Evolutionary conservation across 92 coral and sea anemone genomes (phyloP), one percentile per base, ranked within the genome.

Genomic region (Porites evermanni): DNA sequence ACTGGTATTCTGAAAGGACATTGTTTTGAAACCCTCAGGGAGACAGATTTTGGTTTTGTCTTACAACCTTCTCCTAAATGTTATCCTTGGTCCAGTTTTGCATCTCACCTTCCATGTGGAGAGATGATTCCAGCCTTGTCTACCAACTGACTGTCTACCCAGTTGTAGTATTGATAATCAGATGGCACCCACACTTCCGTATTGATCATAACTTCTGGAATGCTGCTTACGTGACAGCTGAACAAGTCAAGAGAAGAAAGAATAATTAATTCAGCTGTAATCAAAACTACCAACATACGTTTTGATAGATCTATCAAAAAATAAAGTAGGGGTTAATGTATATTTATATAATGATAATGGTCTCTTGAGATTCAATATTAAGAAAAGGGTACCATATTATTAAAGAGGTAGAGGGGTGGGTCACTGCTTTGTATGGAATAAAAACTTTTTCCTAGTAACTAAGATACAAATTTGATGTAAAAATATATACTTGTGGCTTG

Each of bases 111-210:
- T 79, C 98, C 98, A 92, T 84, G 87, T 26, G 72, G 29, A 26
- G 91, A 80, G 69, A 90, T 84, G 21, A 54, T 69, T 6, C 95
- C 98, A 52, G 89, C 95, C 73, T 90, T 91, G 73, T 84, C 73
- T 12, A 94, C 91, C 63, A 63, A 54, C 38, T 64, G 75, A 52
- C 70, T 85, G 16, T 89, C 87, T 16, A 88, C 47, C 86, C 87
- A 82, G 20, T 86, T 81, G 23, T 54, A 6, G 26, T 64, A 69
- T 14, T 75, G 88, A 61, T 83, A 82, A 47, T 69, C 87, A 19
- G 80, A 67, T 17, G 98, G 94, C 23, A 92, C 85, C 95, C 95
- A 94, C 21, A 94, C 95, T 63, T 92, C 98, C n/a, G 98, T 94
- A 69, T 92, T 93, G 26, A 94, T 87, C 93, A 92, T 92, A 53